Percentiles rank a stretch among this genome's conserved stretches.
These are phyloP conservation scores for Acanthococcus lagerstroemiae DNA, from an alignment of 2,888 invertebrate genomes.

Conservation along the genomic window DNA sequence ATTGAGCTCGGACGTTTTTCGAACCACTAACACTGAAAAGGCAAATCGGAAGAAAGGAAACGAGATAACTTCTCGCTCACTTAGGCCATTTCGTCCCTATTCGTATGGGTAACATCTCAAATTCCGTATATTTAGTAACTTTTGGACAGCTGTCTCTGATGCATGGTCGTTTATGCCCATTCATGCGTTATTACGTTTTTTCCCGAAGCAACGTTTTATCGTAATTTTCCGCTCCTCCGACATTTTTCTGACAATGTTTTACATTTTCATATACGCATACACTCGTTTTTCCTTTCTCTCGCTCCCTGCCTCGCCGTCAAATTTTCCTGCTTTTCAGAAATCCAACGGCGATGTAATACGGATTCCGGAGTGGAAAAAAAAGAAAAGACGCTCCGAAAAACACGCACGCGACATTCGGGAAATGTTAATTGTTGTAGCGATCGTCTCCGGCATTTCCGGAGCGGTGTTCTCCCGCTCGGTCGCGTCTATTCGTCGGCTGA, in stretches of 20 bases:
- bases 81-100: constrained; percentile 15
- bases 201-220: constrained; percentile 22
- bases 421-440: background rate
- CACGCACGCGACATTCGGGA: background rate
- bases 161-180: constrained; percentile 31
- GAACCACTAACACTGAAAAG: constrained; percentile 12
- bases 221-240: constrained; percentile 25
- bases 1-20: background rate
- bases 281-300: background rate
- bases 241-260: constrained; percentile 29
- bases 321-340: too few species aligned
- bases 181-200: constrained; percentile 30
- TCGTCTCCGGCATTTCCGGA: background rate
- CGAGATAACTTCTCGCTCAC: constrained; percentile 22
- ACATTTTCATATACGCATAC: constrained; percentile 16
- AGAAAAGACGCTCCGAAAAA: too few species aligned
- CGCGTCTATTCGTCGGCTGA: background rate
- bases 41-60: background rate
- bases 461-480: background rate
- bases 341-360: too few species aligned
- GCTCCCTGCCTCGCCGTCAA: background rate
- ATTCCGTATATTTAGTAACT: constrained; percentile 30
- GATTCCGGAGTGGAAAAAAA: too few species aligned
- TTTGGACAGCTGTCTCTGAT: constrained; percentile 30
- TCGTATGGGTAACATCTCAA: constrained; percentile 8